Percentiles rank a stretch among this genome's conserved stretches.
Conservation (phyloP, 2,888 invertebrate species). For the Neoascia interrupta region DNA sequence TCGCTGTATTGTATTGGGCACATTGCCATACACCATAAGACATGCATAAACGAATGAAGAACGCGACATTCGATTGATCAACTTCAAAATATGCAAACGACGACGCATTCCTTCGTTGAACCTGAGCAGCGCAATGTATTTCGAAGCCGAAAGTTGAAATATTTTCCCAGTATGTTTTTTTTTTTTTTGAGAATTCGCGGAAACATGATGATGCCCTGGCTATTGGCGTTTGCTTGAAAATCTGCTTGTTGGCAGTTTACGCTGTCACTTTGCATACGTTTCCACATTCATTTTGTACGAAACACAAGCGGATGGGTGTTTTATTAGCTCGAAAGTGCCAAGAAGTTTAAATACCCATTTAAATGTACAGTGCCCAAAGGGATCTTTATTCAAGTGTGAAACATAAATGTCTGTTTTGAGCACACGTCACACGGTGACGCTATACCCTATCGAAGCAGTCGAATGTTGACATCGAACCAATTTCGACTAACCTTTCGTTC, state of each 20-base stretch:
- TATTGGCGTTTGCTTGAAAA: not conserved
- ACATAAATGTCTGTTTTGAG: not conserved
- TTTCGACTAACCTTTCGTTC: not conserved
- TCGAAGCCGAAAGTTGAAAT: not conserved
- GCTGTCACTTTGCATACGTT: conserved; percentile 6
- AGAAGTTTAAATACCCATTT: no score
- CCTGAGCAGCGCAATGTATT: not conserved
- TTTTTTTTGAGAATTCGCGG: not conserved
- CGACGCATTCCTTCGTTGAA: not conserved
- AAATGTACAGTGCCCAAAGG: no score
- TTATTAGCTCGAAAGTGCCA: not conserved
- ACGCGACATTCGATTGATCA: conserved; percentile 24
- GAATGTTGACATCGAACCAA: conserved; percentile 1
- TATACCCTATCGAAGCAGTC: not conserved
- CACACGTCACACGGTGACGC: not conserved
- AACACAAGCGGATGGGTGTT: not conserved
- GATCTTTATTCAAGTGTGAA: not conserved
- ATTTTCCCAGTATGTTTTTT: no score
- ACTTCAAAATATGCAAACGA: conserved; percentile 3
- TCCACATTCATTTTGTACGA: conserved; percentile 15
- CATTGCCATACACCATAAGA: conserved; percentile 18
- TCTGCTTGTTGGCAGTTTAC: not conserved
- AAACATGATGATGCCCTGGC: conserved; percentile 7
- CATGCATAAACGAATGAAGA: no score
- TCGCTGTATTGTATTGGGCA: conserved; percentile 15